Evolutionary conservation across 2,797 vertebrate genomes (phyloP), one percentile per base, ranked within the genome.

Genomic region (Pipistrellus kuhlii): DNA sequence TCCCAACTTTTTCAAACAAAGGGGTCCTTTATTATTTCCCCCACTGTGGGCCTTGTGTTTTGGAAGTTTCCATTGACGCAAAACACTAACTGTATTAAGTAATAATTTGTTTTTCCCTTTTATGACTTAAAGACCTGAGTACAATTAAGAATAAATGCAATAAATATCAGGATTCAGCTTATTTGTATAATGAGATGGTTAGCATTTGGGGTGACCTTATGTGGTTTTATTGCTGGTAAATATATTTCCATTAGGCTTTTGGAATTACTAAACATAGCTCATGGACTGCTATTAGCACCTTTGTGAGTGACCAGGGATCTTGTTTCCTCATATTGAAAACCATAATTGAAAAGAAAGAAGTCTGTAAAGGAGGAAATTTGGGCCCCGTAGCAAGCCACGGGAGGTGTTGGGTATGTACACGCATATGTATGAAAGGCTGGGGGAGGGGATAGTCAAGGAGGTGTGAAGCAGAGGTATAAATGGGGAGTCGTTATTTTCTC

Each of bases 21-120:
- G 59, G 41, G 6, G 21, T 73, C 32, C 66, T 90, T 91, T 94
- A 77, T 97, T 86, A 32, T 64, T 84, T 84, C 85, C 82, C 93
- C 6, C 59, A 35, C 38, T 87, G 25, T 72, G 53, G 69, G 68
- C 32, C 77, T 86, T 89, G 77, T 94, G 76, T 90, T 78, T 97
- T 93, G 68, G 76, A 95, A 93, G 76, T 96, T 97, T 95, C 95
- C 94, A 72, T 85, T 38, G 38, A 93, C 46, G 94, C 85, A 92
- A 85, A 96, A 88, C 55, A 91, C 77, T 90, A 64, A 73, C 80
- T 72, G 73, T 93, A 57, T 93, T 96, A 96, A 92, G 86, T 76
- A 91, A 94, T 91, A 85, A 93, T 96, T 95, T 95, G 57, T 91
- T 96, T 91, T 85, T 64, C 57, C 11, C 17, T 71, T 96, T 96